A percentile compares a stretch with the other conserved stretches of the same genome.
phyloP scores from a whole-genome alignment of 2,113 vertebrate species.

The Bos indicus region DNA sequence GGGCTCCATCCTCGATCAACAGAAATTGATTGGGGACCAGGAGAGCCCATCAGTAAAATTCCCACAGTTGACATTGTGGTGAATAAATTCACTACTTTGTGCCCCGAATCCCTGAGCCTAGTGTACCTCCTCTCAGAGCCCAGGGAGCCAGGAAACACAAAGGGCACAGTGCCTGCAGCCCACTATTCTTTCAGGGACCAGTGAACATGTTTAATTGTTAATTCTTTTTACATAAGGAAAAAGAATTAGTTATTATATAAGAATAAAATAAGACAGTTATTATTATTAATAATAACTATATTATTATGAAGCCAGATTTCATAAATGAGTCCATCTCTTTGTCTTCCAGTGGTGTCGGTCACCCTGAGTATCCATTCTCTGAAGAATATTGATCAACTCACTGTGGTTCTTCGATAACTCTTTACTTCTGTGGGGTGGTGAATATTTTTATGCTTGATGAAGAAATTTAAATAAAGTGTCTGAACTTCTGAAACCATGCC shows the following conservation, averaged over 20 bases:
- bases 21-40: neutral
- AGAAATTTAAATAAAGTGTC: neutral
- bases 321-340: neutral
- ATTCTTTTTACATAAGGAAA: neutral
- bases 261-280: too few relatives aligned
- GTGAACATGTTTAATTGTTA: neutral
- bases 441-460: neutral
- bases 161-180: neutral
- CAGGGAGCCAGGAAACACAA: neutral
- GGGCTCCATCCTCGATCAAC: neutral
- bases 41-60: neutral
- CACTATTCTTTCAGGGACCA: neutral
- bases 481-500: neutral
- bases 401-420: neutral
- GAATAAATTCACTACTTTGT: neutral
- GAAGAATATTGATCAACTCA: neutral
- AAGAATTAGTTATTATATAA: neutral
- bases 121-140: neutral
- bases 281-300: neutral
- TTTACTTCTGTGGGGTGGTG: neutral
- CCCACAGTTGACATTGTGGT: neutral
- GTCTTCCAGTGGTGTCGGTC: neutral
- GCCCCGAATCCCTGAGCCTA: neutral
- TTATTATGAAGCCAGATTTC: neutral
- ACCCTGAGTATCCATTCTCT: neutral